Evolutionary conservation across 2,888 invertebrate genomes (phyloP), one percentile per base, ranked within the genome.

Genomic region (Diogma glabrata): DNA sequence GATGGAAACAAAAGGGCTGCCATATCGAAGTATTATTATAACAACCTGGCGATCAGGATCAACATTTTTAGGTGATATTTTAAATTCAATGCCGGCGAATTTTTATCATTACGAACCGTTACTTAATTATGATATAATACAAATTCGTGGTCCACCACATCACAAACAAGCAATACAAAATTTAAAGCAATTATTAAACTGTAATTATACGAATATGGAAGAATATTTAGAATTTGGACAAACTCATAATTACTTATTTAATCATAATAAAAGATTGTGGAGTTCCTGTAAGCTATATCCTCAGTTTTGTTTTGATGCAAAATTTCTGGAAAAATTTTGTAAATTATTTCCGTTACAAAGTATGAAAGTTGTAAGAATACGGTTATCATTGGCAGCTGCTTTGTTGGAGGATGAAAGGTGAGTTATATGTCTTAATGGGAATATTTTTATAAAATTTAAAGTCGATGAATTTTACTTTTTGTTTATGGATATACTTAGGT

Each of bases 11-110:
- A 79, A 78, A 38, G 89, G 89, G 12, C 74, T 72, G 52, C 90
- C 90, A 4, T 64, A 87, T 52, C 75, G 84, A 56, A 88, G 82
- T 66, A 67, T 91, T 46, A 81, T 92, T 57, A 71, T 90, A 54
- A 87, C 90, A n/a, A 88, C 88, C 12, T 92, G 91, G 89, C 76
- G 92, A 58, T 88, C 89, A 4, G 92, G 92, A 6, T 90, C 91
- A 17, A 91, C 91, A 28, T 92, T 92, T 66, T 74, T 92, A 49
- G 91, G 90, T 50, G 90, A 90, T 63, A 78, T 90, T 40, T 66
- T 91, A 46, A 87, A 87, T 66, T 77, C 88, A 22, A 79, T 89
- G 65, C 90, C 91, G 16, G 89, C 82, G 24, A 91, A 85, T 66
- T 92, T 78, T 69, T 92, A 91, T 71, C 90, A 91, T 66, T 92